Evolutionary conservation across 1,140 invertebrate genomes (phyloP).

Genomic region (Cataglyphis hispanica): DNA sequence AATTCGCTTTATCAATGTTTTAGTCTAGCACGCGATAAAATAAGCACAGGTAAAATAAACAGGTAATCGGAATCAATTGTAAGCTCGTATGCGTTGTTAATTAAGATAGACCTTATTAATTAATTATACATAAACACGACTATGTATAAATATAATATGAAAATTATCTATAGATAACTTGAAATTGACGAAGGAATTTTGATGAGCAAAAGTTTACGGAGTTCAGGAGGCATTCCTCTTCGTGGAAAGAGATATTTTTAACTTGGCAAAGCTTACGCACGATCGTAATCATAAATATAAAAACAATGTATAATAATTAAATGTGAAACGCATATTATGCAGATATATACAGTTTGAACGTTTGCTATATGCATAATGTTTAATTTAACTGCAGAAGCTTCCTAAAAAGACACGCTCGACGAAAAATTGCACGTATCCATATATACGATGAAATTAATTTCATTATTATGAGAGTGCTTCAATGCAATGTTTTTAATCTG

Average conservation of each 20-base stretch:
- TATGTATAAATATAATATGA: neutral
- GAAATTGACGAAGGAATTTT: constrained; percentile 29
- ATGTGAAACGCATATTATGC: constrained; percentile 37
- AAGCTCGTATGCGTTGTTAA: constrained; percentile 10
- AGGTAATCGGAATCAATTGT: neutral
- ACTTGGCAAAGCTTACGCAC: neutral
- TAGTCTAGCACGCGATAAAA: constrained; percentile 9
- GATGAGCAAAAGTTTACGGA: constrained; percentile 24
- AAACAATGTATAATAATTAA: neutral
- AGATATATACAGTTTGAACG: constrained; percentile 11
- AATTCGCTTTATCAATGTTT: constrained; percentile 11
- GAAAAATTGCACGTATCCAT: constrained; percentile 23
- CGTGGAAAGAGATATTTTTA: neutral
- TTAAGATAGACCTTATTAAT: constrained; percentile 13
- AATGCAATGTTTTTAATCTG: constrained; percentile 42
- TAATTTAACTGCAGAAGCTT: constrained; percentile 35
- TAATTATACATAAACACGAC: neutral
- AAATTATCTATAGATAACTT: constrained; percentile 25
- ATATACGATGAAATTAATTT: constrained; percentile 43
- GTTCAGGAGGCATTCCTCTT: neutral
- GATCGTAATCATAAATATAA: constrained; percentile 25
- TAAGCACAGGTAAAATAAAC: neutral
- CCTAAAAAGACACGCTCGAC: constrained; percentile 19
- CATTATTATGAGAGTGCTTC: constrained; percentile 37
- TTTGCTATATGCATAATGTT: constrained; percentile 30